Evolutionary conservation across 2,113 vertebrate species (phyloP).

Genomic region (Podocnemis expansa): DNA sequence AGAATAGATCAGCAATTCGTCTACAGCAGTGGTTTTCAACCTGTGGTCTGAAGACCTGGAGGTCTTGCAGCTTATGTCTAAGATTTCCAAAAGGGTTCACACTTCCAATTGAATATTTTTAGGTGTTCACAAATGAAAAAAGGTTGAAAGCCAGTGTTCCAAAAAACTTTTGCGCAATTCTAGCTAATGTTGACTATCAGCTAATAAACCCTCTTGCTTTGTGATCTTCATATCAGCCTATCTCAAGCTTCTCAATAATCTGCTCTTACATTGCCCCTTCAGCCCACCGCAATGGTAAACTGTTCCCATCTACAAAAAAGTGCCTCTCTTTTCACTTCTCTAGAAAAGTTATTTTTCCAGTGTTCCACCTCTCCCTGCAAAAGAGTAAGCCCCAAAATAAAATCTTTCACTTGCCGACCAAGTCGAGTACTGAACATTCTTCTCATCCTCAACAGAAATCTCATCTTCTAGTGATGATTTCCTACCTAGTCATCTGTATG

Average conservation of each 20-base stretch:
- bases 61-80: too few species aligned
- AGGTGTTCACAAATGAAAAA: neutral
- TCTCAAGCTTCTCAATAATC: neutral
- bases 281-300: neutral
- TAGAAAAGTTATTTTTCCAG: neutral
- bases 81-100: neutral
- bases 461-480: neutral
- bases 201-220: rapidly evolving
- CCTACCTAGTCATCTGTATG: neutral
- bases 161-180: neutral
- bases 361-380: neutral
- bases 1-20: neutral
- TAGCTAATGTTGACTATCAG: neutral
- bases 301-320: too few species aligned
- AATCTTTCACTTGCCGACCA: neutral
- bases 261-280: neutral
- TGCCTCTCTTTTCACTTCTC: neutral
- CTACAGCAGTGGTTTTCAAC: neutral
- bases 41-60: neutral
- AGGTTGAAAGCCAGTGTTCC: neutral
- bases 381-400: neutral
- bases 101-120: neutral
- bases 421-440: neutral
- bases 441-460: neutral
- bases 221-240: neutral